Percentiles rank a stretch among this genome's conserved stretches.
Evolutionary conservation across 2,797 vertebrate genomes (phyloP).

Genomic region (Hafferia zeledoni): DNA sequence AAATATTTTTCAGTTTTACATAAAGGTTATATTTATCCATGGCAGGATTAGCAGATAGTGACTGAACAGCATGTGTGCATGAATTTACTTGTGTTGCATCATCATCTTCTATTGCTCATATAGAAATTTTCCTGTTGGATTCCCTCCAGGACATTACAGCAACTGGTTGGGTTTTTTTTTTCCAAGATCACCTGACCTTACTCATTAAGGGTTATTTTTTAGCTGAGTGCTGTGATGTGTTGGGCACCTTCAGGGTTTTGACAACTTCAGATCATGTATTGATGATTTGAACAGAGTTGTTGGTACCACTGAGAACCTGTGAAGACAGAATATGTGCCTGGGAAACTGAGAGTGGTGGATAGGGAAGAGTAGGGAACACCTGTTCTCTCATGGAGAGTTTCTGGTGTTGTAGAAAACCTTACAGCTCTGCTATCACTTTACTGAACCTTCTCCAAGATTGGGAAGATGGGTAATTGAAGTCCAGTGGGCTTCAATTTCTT

Average conservation of each 20-base stretch:
- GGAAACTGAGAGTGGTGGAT: neutral
- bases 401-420: neutral
- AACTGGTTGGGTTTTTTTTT: neutral
- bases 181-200: neutral
- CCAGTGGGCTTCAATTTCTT: neutral
- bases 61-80: neutral
- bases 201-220: neutral
- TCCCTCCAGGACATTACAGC: neutral
- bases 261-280: neutral
- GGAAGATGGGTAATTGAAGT: neutral
- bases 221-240: neutral
- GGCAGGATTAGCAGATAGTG: neutral
- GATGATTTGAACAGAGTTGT: neutral
- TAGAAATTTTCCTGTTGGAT: neutral
- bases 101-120: neutral
- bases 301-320: neutral
- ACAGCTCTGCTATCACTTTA: neutral
- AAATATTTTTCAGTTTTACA: neutral
- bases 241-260: neutral
- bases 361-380: neutral
- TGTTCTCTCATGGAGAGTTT: fast-evolving
- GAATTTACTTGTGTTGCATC: neutral
- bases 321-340: neutral
- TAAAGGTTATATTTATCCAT: neutral
- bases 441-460: neutral